These are phyloP conservation scores for Toxotes chatareus DNA, from an alignment of 2,113 vertebrate genomes.

Conservation along the genomic window DNA sequence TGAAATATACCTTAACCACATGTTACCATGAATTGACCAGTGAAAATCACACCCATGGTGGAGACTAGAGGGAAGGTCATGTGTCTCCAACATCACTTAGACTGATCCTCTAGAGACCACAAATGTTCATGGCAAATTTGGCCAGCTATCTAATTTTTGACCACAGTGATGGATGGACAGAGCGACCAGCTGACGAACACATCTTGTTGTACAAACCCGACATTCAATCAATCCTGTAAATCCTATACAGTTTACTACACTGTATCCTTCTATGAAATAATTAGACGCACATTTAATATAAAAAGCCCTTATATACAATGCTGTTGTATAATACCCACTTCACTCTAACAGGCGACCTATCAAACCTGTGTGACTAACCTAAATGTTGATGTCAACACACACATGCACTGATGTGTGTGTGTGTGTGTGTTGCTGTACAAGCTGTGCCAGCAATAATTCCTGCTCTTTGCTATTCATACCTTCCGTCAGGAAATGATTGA, in stretches of 20 bases:
- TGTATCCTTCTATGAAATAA: not conserved
- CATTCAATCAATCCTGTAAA: no score
- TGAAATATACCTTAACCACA: not conserved
- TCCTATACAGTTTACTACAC: not conserved
- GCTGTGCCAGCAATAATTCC: slow-evolving; percentile 65
- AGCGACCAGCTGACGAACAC: no score
- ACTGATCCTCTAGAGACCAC: no score
- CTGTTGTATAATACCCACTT: no score
- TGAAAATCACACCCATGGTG: no score
- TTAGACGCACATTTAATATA: not conserved
- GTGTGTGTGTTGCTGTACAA: slow-evolving; percentile 38
- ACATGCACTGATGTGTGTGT: not conserved
- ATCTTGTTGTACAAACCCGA: no score
- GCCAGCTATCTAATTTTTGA: no score
- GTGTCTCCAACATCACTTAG: no score
- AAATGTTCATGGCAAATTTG: no score
- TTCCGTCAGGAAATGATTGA: slow-evolving; percentile 69
- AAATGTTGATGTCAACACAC: not conserved
- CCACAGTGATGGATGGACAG: no score
- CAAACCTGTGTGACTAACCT: not conserved
- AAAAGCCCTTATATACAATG: not conserved
- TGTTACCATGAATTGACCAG: not conserved
- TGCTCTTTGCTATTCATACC: slow-evolving; percentile 70
- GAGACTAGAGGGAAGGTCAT: no score
- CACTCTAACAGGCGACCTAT: not conserved